Evolutionary conservation across 2,113 vertebrate species (phyloP).

Genomic region (Pterocles orientalis): DNA sequence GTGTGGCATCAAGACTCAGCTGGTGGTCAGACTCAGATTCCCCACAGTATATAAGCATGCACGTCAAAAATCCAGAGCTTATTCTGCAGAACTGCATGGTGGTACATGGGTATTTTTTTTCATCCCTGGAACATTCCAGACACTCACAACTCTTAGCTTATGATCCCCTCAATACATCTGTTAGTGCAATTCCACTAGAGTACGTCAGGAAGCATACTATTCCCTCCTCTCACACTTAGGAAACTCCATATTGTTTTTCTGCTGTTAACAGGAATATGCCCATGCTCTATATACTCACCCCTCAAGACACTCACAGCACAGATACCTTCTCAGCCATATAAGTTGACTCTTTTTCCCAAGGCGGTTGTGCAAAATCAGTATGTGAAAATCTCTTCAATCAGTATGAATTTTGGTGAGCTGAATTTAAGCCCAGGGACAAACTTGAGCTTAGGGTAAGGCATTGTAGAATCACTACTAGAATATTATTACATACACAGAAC

Average conservation of each 20-base stretch:
- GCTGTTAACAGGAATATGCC: not conserved
- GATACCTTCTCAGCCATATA: not conserved
- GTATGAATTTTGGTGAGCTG: not conserved
- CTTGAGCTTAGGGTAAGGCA: not conserved
- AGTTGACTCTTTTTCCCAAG: not conserved
- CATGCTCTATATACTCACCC: not conserved
- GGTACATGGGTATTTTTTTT: not conserved
- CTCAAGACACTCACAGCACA: not conserved
- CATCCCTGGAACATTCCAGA: not conserved
- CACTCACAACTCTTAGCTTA: not conserved
- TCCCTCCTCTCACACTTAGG: not conserved
- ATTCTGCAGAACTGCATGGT: not conserved
- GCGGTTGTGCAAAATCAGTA: not conserved
- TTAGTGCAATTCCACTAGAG: not conserved
- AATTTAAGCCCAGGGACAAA: not conserved
- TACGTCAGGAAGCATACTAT: not conserved
- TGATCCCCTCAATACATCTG: not conserved
- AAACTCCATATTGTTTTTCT: not conserved
- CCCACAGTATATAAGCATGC: accelerated
- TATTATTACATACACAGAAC: not conserved
- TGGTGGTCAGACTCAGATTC: not conserved
- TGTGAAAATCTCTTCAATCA: not conserved
- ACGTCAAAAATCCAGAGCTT: not conserved
- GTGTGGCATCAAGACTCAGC: not conserved
- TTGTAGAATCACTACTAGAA: not conserved